Percentiles rank a stretch among this genome's conserved stretches.
These are phyloP conservation scores for Hippasteria phrygiana DNA, from an alignment of 53 echinoderm and acorn worm species.

Conservation along the genomic window DNA sequence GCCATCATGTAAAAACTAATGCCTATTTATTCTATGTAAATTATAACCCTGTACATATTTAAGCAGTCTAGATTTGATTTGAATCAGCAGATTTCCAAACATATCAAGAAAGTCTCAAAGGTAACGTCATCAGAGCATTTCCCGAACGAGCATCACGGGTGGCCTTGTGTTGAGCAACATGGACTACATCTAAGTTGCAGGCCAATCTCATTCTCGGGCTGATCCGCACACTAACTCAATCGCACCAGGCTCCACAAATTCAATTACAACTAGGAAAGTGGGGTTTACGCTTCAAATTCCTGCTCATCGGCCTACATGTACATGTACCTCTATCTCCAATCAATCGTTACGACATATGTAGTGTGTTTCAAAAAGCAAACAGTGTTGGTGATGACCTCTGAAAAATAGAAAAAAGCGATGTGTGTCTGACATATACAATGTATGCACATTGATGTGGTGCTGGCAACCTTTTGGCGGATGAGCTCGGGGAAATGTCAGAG, in stretches of 20 bases:
- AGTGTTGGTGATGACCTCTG: not conserved
- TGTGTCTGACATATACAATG: too few relatives aligned
- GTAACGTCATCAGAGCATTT: too few relatives aligned
- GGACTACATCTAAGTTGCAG: too few relatives aligned
- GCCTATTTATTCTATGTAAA: too few relatives aligned
- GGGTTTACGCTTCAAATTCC: not conserved
- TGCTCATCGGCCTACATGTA: not conserved
- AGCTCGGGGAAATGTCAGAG: conserved; percentile 11
- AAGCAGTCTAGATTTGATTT: not conserved
- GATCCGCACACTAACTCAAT: not conserved
- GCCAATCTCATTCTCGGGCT: too few relatives aligned
- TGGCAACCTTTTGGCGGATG: not conserved
- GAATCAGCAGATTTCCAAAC: not conserved
- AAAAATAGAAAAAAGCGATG: not conserved
- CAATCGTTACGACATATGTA: not conserved
- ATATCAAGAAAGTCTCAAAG: too few relatives aligned
- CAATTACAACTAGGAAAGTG: not conserved
- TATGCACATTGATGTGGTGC: not conserved
- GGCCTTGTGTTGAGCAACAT: too few relatives aligned
- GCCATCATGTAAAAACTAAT: too few relatives aligned
- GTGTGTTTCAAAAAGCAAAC: not conserved
- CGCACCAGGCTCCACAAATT: not conserved
- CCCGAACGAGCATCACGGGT: too few relatives aligned
- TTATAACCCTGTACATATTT: too few relatives aligned
- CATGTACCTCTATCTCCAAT: not conserved